Evolutionary conservation across 2,888 invertebrate species (phyloP).

Genomic region (Dascillus cervinus): DNA sequence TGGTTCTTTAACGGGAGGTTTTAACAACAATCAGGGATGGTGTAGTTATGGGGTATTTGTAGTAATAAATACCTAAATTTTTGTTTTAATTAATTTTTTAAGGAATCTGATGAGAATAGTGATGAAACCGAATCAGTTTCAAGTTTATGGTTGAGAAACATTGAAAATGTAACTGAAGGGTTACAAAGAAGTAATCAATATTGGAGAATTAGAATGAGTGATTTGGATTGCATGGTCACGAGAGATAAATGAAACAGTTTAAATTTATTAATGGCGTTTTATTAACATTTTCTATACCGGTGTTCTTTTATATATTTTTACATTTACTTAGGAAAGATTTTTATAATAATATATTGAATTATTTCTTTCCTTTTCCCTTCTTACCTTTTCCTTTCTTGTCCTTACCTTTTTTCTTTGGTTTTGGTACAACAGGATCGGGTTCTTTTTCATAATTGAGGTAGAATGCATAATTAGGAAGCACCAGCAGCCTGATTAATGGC

Average conservation of each 20-base stretch:
- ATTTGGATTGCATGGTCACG: conserved; percentile 22
- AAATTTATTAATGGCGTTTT: not conserved
- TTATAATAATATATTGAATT: conserved; percentile 3
- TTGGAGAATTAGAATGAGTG: conserved; percentile 24
- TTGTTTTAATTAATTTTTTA: conserved; percentile 7
- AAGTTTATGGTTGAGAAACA: conserved; percentile 25
- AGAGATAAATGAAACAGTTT: conserved; percentile 14
- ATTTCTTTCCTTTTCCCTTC: conserved; percentile 20
- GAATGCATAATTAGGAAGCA: conserved; percentile 36
- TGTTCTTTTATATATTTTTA: conserved; percentile 6
- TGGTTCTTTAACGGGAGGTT: not conserved
- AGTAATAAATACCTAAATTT: no score
- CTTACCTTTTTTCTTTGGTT: conserved; percentile 18
- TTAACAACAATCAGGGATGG: conserved; percentile 3
- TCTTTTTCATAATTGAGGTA: conserved; percentile 28
- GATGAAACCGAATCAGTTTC: no score
- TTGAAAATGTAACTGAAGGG: conserved; percentile 25
- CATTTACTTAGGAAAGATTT: conserved; percentile 1
- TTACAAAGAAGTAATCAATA: conserved; percentile 24
- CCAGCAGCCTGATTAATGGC: conserved; percentile 34
- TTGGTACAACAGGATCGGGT: conserved; percentile 19
- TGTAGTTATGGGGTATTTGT: no score
- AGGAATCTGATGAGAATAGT: conserved; percentile 6
- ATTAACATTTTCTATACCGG: conserved; percentile 4
- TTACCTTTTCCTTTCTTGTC: conserved; percentile 19